Evolutionary conservation across 2,888 invertebrate species (phyloP).

Genomic region (Stenodera caucasica): DNA sequence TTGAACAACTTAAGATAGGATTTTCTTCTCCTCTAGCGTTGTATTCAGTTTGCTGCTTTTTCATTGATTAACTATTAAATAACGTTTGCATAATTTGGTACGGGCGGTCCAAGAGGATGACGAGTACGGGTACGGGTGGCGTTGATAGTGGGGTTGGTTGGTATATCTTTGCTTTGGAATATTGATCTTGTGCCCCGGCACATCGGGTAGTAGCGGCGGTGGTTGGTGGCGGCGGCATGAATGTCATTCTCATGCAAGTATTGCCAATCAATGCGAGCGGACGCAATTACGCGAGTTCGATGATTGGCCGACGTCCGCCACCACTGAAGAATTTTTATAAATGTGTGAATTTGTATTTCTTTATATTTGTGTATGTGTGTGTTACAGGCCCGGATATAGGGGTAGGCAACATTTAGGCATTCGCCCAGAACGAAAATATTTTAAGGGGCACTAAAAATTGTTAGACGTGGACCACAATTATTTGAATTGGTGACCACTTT

Average conservation of each 20-base stretch:
- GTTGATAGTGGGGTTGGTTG: not conserved
- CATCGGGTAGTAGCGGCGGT: constrained; percentile 5
- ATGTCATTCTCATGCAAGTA: constrained; percentile 43
- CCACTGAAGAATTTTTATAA: constrained; percentile 8
- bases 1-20: not conserved
- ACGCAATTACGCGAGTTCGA: constrained; percentile 45
- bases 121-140: not conserved
- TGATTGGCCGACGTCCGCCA: constrained; percentile 42
- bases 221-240: constrained; percentile 20
- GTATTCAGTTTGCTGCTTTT: constrained; percentile 33
- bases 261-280: constrained; percentile 49
- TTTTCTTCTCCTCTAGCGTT: not conserved
- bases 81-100: constrained; percentile 44
- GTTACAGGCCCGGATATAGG: too few species aligned
- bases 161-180: constrained; percentile 30
- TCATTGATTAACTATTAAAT: constrained; percentile 44
- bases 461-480: too few species aligned
- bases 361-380: constrained; percentile 5
- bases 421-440: too few species aligned
- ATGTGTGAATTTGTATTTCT: not conserved
- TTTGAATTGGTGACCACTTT: too few species aligned
- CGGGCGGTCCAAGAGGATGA: constrained; percentile 31
- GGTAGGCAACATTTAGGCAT: too few species aligned
- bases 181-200: constrained; percentile 29
- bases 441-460: too few species aligned